Evolutionary conservation across 2,113 vertebrate genomes (phyloP).

Genomic region (Marmota monax): DNA sequence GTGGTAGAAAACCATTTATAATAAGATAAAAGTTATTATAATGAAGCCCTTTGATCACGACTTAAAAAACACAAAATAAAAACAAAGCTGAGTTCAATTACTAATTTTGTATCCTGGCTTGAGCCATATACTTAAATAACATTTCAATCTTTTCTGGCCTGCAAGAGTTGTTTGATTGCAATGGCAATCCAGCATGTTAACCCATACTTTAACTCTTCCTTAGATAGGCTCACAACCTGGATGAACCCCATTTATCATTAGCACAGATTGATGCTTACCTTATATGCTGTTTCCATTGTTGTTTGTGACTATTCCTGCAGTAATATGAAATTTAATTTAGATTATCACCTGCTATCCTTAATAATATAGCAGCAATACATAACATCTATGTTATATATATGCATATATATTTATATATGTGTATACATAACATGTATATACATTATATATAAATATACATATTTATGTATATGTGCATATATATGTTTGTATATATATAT

Average conservation of each 20-base stretch:
- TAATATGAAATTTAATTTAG: background rate
- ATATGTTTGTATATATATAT: too few species aligned
- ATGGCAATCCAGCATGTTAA: conserved; percentile 35
- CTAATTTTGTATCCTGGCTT: conserved; percentile 59
- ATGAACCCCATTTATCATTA: background rate
- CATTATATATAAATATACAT: too few species aligned
- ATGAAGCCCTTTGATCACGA: background rate
- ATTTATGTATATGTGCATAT: too few species aligned
- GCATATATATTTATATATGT: too few species aligned
- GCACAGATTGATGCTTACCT: background rate
- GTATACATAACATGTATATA: background rate
- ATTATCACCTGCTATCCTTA: background rate
- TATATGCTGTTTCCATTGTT: background rate
- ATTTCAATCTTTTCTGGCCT: conserved; percentile 39
- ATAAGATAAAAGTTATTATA: background rate
- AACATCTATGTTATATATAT: too few species aligned
- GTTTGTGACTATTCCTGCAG: background rate
- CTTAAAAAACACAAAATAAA: conserved; percentile 62
- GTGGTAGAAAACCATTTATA: background rate
- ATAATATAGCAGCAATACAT: background rate
- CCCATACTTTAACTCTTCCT: background rate
- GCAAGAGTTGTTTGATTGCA: conserved; percentile 35
- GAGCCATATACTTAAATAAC: conserved; percentile 31
- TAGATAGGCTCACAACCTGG: background rate
- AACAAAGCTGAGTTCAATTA: conserved; percentile 45